Base-by-base conservation (phyloP, 2,888 invertebrate species). In the Hypomecis punctinalis region DNA sequence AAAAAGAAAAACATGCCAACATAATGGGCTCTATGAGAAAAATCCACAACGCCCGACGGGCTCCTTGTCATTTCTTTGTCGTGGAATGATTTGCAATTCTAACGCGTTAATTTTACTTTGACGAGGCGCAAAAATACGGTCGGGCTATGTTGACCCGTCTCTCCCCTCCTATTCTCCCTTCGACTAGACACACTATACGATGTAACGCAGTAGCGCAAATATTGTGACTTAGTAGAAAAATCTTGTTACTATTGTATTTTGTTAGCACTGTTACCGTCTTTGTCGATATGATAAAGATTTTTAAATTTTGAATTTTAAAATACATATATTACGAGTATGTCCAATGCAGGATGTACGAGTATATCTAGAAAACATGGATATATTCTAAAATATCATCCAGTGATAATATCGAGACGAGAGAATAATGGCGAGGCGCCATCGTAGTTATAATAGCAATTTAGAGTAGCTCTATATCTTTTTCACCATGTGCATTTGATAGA, bases 101-200 rank as follows among this genome's bases (percentile, higher is more conserved):
- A 90, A 88, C 80, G 85, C 90, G 89, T 85, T 92, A 92, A 92
- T 92, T 92, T 91, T 82, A 86, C 91, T 90, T 91, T 91, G 92
- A 90, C 88, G 89, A 83, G 84, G 84, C 88, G 86, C 82, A 90
- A 91, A 91, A 91, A 90, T 90, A 89, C 86, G 84, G 76, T 83
- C 78, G 81, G 73, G 71, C 80, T 75, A 74, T 81, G 84, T 85
- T 85, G 84, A 86, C 85, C 85, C 79, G 76, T 67, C 75, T 76
- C 70, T 72, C 70, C 66, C 63, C 66, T 73, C 61, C 63, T 56
- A 57, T 57, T 47, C 69, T 67, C 67, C 56, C 71, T 58, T 65
- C 58, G 40, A 71, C 36, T 61, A 61, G 57, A 53, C 13, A 61
- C 48, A 11, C 13, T 47, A 37, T 60, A 60, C 46, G 45, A 40